Evolutionary conservation across 2,888 invertebrate genomes (phyloP), one percentile per base, ranked within the genome.

Genomic region (Acronicta psi): DNA sequence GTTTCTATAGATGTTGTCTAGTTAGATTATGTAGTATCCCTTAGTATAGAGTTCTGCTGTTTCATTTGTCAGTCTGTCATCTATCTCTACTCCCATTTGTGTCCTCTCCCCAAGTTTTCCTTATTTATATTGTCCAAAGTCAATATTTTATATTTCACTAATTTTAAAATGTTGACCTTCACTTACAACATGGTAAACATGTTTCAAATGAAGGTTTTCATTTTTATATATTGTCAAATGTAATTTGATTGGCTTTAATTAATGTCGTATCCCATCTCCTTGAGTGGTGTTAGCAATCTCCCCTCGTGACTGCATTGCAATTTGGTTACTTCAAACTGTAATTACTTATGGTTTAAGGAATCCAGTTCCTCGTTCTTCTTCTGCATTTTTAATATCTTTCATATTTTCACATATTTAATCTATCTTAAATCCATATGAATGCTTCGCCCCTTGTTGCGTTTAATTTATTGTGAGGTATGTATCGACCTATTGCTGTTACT

Each of bases 241-340:
- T 85, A 85, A 83, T 71, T 61, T 69, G 67, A 65, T 79, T 80
- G 82, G 77, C 85, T 87, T 86, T 83, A 78, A 80, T 69, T 65
- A 69, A 81, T 85, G 84, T 83, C 64, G 64, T 65, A 69, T 65
- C 64, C 57, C 49, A 61, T 51, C 59, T 82, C 82, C 78, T 72
- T 82, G 80, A 91, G 94, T 93, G 93, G 93, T 93, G 92, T 91
- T 76, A 75, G 81, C 81, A 90, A 94, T 94, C 94, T 94, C 94
- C 93, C 93, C 94, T 94, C 94, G 94, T 94, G 93, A 94, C 94
- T 94, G 94, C 93, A 94, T 94, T 94, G 89, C 90, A 91, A 91
- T 89, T 93, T 94, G 94, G 94, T 93, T 89, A 93, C 93, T 94
- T 93, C 92, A 92, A 90, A 93, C 91, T 92, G 93, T 93, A 93